Evolutionary conservation across 2,888 invertebrate species (phyloP), one percentile per base, ranked within the genome.

Genomic region (Lasius platythorax): DNA sequence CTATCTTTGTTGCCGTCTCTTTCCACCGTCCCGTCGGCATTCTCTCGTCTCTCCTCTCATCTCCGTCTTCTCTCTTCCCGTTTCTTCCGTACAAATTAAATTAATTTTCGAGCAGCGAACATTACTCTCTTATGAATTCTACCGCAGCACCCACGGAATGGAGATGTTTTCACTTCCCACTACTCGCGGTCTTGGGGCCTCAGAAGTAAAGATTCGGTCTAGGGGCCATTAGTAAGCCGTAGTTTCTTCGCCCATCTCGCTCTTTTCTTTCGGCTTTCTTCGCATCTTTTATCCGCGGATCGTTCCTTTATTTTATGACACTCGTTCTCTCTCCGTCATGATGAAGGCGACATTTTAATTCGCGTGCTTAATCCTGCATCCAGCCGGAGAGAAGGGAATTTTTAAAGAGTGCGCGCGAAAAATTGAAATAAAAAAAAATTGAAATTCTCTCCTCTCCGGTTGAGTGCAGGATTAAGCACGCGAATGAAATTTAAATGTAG

Each of bases 91-190:
- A 94, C 94, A 94, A 94, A 94, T 94, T 94, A 93, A 94, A 94
- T 94, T 93, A 93, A 94, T 94, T 94, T 92, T 89, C 93, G 89
- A 91, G 89, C 90, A 91, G 88, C 92, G 90, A 89, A 91, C 93
- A 93, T 94, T 93, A 93, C 88, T 94, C 93, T 93, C 93, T 91
- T 93, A 93, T 93, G 93, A 94, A 94, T 94, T 93, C 94, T 90
- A 83, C 84, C 87, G 86, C 88, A 73, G 88, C 89, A 86, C 85
- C 91, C 88, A 87, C 78, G 85, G 88, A 91, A 93, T 93, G 92
- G 92, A 93, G 93, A 92, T 93, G 93, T 93, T 93, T 90, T 91
- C 92, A 87, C 91, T 90, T 92, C 88, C 86, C 86, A 75, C 84
- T 83, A 82, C 85, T 85, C 85, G 81, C 78, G 73, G 76, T 87